phyloP scores from a whole-genome alignment of 2,113 vertebrate genomes.

The Spea bombifrons region DNA sequence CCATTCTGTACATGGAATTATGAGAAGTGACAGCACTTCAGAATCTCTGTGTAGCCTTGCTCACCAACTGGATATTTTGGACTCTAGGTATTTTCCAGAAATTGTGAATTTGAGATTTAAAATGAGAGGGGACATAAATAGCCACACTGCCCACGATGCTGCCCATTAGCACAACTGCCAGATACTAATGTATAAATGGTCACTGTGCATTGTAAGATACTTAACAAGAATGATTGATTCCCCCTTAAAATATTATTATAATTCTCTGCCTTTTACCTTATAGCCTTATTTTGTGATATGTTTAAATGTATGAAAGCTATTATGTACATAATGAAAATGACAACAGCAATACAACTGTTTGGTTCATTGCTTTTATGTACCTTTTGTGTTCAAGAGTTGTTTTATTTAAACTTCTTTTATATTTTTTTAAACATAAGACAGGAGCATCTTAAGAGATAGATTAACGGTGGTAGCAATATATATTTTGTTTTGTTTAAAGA shows the following conservation, averaged over 20 bases:
- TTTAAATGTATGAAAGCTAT: background rate
- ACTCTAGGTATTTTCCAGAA: too few relatives aligned
- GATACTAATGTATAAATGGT: too few relatives aligned
- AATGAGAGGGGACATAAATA: too few relatives aligned
- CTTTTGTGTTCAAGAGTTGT: background rate
- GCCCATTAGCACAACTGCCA: too few relatives aligned
- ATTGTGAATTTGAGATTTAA: too few relatives aligned
- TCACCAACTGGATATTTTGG: too few relatives aligned
- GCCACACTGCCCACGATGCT: too few relatives aligned
- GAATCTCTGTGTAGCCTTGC: too few relatives aligned
- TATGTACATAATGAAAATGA: background rate
- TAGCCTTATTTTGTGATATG: background rate
- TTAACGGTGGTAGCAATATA: background rate
- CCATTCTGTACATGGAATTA: too few relatives aligned
- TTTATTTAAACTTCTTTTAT: background rate
- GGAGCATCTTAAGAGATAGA: background rate
- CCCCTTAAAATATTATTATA: background rate
- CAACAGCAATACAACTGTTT: background rate
- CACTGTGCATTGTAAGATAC: too few relatives aligned
- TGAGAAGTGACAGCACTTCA: too few relatives aligned
- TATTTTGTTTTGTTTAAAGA: constrained; percentile 4
- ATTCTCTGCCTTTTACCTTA: background rate
- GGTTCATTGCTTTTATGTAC: background rate
- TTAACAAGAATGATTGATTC: background rate
- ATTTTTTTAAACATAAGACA: background rate